Evolutionary conservation across 2,888 invertebrate genomes (phyloP).

Genomic region (Physocephala rufipes): DNA sequence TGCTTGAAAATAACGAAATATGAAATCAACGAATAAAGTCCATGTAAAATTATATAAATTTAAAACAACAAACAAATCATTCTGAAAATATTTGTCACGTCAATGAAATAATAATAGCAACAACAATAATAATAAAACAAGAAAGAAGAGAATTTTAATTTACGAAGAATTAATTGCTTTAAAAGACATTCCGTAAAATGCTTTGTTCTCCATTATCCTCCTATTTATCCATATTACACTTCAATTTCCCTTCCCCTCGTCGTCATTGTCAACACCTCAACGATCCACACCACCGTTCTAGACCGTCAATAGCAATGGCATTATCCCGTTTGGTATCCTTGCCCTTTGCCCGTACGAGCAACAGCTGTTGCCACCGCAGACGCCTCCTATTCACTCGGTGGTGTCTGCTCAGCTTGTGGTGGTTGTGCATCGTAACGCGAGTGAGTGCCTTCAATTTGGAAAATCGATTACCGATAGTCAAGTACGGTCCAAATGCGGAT

Average conservation of each 20-base stretch:
- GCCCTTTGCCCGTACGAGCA: background rate
- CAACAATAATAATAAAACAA: background rate
- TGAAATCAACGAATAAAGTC: background rate
- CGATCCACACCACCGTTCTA: background rate
- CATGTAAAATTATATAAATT: background rate
- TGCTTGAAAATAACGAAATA: background rate
- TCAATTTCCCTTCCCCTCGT: conserved; percentile 33
- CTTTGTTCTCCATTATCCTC: background rate
- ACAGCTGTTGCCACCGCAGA: conserved; percentile 18
- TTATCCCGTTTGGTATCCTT: conserved; percentile 14
- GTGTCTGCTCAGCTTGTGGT: conserved; percentile 3
- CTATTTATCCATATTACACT: background rate
- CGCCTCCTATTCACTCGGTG: conserved; percentile 5
- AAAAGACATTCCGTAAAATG: background rate
- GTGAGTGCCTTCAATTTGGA: conserved; percentile 72
- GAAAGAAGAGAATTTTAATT: background rate
- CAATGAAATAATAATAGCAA: too few relatives aligned
- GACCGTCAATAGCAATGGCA: background rate
- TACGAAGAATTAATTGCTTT: background rate
- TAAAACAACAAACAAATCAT: background rate
- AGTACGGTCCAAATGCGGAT: conserved; percentile 68
- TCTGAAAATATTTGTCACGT: background rate
- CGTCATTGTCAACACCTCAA: conserved; percentile 16
- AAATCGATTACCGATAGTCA: conserved; percentile 74
- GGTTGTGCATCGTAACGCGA: background rate